phyloP scores from a whole-genome alignment of 1,140 invertebrate species.

The Drosophila repleta region DNA sequence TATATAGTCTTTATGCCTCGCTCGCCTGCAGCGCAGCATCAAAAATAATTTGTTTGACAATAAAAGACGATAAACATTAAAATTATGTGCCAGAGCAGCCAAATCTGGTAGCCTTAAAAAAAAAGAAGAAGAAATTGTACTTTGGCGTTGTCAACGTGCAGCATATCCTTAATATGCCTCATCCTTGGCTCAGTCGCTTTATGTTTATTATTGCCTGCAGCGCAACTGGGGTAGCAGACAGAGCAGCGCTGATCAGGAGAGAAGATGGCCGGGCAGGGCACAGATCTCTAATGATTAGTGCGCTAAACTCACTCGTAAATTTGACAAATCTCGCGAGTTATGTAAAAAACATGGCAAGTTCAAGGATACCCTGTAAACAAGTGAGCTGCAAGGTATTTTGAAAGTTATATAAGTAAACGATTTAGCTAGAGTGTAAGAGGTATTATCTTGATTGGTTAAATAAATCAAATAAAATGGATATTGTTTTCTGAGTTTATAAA shows the following conservation, averaged over 20 bases:
- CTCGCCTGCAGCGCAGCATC: slow-evolving; percentile 76
- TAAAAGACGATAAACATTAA: slow-evolving; percentile 84
- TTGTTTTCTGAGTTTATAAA: too few relatives aligned
- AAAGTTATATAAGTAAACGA: background rate
- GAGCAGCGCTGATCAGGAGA: too few relatives aligned
- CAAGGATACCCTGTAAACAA: background rate
- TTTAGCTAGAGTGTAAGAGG: background rate
- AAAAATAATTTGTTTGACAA: slow-evolving; percentile 84
- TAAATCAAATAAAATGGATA: too few relatives aligned
- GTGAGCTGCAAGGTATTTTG: background rate
- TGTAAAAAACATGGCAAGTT: slow-evolving; percentile 33
- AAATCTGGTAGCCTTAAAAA: slow-evolving; percentile 29
- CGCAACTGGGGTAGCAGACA: slow-evolving; percentile 16
- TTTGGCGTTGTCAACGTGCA: slow-evolving; percentile 48
- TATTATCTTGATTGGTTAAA: too few relatives aligned
- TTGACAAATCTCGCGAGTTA: slow-evolving; percentile 77
- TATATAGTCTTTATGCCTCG: slow-evolving; percentile 18
- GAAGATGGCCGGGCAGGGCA: background rate
- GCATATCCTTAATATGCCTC: slow-evolving; percentile 44
- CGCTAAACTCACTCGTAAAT: slow-evolving; percentile 78
- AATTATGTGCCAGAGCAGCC: slow-evolving; percentile 69
- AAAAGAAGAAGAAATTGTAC: slow-evolving; percentile 21
- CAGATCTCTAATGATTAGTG: slow-evolving; percentile 74
- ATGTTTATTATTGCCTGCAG: slow-evolving; percentile 57
- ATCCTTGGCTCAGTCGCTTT: slow-evolving; percentile 25